Base-by-base conservation (phyloP, 92 coral and sea anemone species). In the Phenganax stokvisi region DNA sequence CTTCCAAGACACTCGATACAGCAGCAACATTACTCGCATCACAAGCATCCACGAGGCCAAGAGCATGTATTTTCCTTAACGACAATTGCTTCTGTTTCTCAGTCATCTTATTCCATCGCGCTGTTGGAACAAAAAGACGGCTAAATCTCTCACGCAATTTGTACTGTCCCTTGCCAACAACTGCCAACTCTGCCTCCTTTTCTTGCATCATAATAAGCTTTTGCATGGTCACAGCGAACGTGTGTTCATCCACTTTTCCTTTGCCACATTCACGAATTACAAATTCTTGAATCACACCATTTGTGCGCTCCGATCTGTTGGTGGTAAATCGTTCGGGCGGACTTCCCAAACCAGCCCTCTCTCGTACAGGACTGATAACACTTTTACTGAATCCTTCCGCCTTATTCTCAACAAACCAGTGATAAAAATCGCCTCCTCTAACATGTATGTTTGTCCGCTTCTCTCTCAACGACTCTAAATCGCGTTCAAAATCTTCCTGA, bases 301-400 rank as follows among this genome's bases (percentile, higher is more conserved):
- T 85, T 28, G 73, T 80, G 12, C 80, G n/a, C 61, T 85, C 81
- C 15, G 88, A 85, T 29, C 69, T 57, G 51, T 85, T 85, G 51
- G 85, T 80, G 8, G 75, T 85, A 51, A 72, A 80, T 55, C 47
- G 25, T 51, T 51, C 82, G 25, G 85, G 88, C 27, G 88, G 83
- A 74, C 82, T 58, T 56, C 83, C 85, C 9, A 85, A 81, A 68
- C 85, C 85, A 74, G 85, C 85, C 67, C 85, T 63, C 71, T 81
- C 75, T 12, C 82, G 88, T 20, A 72, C 88, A 27, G 82, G 85
- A 55, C 75, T 72, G 30, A 80, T 72, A 44, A 81, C 82, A 58
- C 80, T 71, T 13, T 67, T 76, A 44, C 53, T 62, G 61, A 72
- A 65, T 37, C 69, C 53, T 12, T 16, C 56, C 3, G 15, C n/a